Conservation (phyloP, 2,797 vertebrate species). For the Kryptopterus vitreolus region DNA sequence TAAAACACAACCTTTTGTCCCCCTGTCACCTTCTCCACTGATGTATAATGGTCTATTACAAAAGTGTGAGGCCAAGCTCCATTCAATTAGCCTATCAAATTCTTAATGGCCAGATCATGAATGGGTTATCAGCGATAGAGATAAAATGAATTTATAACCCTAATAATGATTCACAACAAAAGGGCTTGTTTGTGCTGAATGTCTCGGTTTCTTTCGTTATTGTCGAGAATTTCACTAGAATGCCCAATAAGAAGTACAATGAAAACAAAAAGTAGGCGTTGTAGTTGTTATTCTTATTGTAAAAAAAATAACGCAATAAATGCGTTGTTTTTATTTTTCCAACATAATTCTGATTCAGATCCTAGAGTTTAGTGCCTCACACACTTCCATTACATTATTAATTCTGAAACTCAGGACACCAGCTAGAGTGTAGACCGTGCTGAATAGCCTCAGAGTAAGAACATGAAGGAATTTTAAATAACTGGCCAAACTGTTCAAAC, state of each 20-base stretch:
- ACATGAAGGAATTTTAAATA: conserved; percentile 26
- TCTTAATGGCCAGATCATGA: conserved; percentile 56
- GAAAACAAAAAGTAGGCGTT: not conserved
- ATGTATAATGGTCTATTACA: conserved; percentile 59
- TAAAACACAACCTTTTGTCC: conserved; percentile 55
- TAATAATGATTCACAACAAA: conserved; percentile 52
- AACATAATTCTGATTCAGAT: not conserved
- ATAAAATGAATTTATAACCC: conserved; percentile 55
- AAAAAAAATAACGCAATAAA: not conserved
- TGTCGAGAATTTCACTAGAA: not conserved
- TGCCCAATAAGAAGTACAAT: not conserved
- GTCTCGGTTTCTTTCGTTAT: not conserved
- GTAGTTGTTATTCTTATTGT: not conserved
- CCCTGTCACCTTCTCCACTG: conserved; percentile 49
- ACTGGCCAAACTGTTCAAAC: conserved; percentile 15
- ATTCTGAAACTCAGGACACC: not conserved
- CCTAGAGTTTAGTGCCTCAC: not conserved
- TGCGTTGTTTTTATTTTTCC: not conserved
- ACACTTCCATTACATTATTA: not conserved
- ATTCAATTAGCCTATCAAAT: conserved; percentile 64
- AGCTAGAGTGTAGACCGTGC: not conserved
- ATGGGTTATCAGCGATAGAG: conserved; percentile 55
- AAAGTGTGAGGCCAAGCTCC: conserved; percentile 54
- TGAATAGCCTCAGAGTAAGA: not conserved
- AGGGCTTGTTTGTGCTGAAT: conserved; percentile 29